These are phyloP conservation scores for Arizona elegans DNA, from an alignment of 2,113 vertebrate genomes.

Conservation along the genomic window DNA sequence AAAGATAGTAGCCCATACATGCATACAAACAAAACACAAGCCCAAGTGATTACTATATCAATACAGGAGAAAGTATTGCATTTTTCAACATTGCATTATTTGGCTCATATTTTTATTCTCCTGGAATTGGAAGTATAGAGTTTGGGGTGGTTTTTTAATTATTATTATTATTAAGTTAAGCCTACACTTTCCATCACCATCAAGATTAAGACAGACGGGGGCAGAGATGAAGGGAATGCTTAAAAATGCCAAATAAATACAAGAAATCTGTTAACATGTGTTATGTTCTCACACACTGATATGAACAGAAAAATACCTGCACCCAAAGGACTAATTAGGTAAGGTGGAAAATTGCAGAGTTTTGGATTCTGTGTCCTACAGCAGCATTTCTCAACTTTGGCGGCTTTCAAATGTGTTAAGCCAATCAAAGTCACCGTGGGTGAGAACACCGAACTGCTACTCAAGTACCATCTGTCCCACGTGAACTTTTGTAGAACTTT, in stretches of 20 bases:
- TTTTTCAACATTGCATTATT: not conserved
- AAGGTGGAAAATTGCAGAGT: not conserved
- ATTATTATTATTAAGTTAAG: not conserved
- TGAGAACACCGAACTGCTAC: not conserved
- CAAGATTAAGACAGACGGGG: not conserved
- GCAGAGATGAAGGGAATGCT: not conserved
- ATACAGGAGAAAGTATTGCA: not conserved
- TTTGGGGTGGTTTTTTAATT: not conserved
- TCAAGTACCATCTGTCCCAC: slow-evolving; percentile 16
- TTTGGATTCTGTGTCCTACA: not conserved
- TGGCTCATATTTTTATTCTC: not conserved
- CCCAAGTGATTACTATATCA: not conserved
- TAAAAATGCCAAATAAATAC: not conserved
- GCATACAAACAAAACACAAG: not conserved
- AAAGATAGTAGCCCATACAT: not conserved
- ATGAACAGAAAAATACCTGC: not conserved
- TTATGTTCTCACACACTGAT: not conserved
- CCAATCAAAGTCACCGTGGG: not conserved
- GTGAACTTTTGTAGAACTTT: not conserved
- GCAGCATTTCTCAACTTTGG: not conserved
- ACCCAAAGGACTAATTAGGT: not conserved
- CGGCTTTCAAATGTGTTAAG: not conserved
- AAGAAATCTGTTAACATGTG: too few species aligned
- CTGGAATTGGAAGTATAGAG: not conserved
- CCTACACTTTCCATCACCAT: not conserved